Evolutionary conservation across 2,797 vertebrate species (phyloP).

Genomic region (Tolypeutes matacus): DNA sequence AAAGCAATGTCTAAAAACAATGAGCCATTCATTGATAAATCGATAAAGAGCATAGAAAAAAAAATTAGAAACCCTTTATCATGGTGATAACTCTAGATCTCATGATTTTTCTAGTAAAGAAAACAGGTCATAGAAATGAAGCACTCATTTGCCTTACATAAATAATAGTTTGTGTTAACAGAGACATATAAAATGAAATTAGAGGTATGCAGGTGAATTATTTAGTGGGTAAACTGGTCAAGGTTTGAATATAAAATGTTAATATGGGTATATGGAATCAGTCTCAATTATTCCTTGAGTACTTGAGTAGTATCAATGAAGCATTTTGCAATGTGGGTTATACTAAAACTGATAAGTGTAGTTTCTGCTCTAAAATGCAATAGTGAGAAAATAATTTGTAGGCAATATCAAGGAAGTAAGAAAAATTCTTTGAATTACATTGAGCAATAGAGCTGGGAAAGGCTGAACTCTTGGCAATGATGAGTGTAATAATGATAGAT

Average conservation of each 20-base stretch:
- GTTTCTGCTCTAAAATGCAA: neutral
- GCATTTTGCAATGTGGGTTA: neutral
- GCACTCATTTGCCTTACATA: constrained; percentile 1
- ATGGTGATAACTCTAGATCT: neutral
- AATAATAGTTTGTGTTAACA: constrained; percentile 23
- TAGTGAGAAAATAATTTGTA: neutral
- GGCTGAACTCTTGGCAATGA: neutral
- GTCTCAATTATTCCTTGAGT: neutral
- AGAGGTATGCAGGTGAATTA: neutral
- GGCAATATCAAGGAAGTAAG: neutral
- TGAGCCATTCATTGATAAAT: neutral
- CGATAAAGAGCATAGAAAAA: neutral
- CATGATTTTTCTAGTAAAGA: neutral
- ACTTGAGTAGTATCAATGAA: neutral
- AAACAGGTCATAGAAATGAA: neutral
- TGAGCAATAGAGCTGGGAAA: neutral
- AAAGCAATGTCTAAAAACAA: neutral
- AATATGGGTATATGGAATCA: neutral
- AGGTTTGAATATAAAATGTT: neutral
- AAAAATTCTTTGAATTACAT: neutral
- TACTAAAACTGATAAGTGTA: neutral
- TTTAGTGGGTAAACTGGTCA: neutral
- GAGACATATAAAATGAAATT: constrained; percentile 18
- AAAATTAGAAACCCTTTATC: constrained; percentile 16
- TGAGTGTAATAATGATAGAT: neutral